These are phyloP conservation scores for Apteryx owenii DNA, from an alignment of 2,113 vertebrate genomes.

Conservation along the genomic window DNA sequence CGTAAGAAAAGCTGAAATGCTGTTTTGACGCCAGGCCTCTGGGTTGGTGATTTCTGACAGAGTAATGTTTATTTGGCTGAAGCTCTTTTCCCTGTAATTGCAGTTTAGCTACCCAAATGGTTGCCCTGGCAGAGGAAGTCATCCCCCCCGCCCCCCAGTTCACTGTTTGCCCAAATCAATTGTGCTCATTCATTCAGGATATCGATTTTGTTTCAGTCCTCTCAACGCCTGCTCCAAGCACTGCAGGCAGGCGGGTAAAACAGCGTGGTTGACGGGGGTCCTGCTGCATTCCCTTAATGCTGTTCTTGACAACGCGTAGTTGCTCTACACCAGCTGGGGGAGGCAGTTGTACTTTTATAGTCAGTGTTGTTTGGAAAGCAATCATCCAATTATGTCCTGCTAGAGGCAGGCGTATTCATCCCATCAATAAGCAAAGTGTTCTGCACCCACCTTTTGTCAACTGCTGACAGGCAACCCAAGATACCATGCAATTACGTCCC, in stretches of 20 bases:
- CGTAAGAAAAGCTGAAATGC: neutral
- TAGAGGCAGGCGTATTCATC: accelerated
- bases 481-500: neutral
- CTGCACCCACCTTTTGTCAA: neutral
- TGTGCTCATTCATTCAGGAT: neutral
- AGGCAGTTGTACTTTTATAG: neutral
- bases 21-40: neutral
- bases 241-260: neutral
- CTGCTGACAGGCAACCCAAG: neutral
- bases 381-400: neutral
- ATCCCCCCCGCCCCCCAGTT: neutral
- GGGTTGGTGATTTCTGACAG: neutral
- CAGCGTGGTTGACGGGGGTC: neutral
- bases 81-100: neutral
- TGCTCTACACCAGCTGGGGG: accelerated
- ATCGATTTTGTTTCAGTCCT: neutral
- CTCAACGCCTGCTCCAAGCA: neutral
- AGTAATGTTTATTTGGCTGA: accelerated
- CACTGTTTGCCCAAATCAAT: neutral
- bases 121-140: neutral
- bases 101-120: neutral
- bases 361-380: neutral
- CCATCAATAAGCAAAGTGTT: accelerated
- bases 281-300: neutral
- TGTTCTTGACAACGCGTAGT: accelerated